Percentiles rank a stretch among this genome's conserved stretches.
phyloP scores from a whole-genome alignment of 2,888 invertebrate genomes.

The Tipula unca region DNA sequence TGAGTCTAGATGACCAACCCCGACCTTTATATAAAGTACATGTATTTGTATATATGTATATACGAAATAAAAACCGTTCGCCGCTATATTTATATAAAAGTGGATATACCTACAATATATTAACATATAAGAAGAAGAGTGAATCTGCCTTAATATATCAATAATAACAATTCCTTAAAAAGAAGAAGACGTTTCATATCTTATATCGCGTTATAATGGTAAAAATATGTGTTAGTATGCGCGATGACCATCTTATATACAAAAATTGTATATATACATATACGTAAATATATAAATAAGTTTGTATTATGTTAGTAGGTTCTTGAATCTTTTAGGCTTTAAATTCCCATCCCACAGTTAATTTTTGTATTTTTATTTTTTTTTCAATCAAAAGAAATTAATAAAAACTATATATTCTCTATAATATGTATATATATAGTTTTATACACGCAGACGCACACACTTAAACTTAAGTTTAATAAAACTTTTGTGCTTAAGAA shows the following conservation, averaged over 20 bases:
- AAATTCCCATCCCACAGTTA: conserved; percentile 17
- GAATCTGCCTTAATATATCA: background rate
- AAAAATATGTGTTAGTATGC: conserved; percentile 15
- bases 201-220: background rate
- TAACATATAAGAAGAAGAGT: conserved; percentile 14
- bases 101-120: background rate
- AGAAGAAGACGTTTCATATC: background rate
- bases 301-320: conserved; percentile 17
- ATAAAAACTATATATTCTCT: background rate
- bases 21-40: background rate
- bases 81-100: background rate
- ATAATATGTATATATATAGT: background rate
- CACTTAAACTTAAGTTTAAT: conserved; percentile 8
- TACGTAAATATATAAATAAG: background rate
- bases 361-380: background rate
- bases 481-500: background rate
- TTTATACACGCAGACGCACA: background rate
- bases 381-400: background rate
- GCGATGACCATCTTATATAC: conserved; percentile 1
- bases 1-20: conserved; percentile 15
- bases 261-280: too few species aligned
- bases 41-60: background rate
- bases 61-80: background rate
- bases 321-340: background rate
- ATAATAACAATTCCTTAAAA: background rate